Base-by-base conservation (phyloP, 1,140 invertebrate species). In the Brachionus angularis region DNA sequence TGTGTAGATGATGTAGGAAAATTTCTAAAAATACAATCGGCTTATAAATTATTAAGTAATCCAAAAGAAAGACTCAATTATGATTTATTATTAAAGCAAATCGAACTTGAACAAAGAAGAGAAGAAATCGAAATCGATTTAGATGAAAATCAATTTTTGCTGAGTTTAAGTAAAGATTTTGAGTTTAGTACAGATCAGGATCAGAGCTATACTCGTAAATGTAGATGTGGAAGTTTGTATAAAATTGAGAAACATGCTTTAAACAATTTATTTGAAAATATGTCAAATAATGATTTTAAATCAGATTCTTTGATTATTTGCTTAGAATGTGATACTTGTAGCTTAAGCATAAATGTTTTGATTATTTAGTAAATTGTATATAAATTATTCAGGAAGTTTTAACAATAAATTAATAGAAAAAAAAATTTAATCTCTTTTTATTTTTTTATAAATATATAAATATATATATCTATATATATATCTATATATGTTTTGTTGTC, bases 121-220 rank as follows among this genome's bases (percentile, higher is more conserved):
- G n/a, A 16, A 7, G 21, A 55, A 18, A 18, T 34, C 2, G 25
- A 53, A 34, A 42, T 14, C 14, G 39, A 42, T 14, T 12, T 12
- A 25, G 21, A n/a, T 39, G 53, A 58, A 39, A 33, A 39, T 25
- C 3, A 39, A 12, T 58, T 58, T 58, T 33, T 58, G 4, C 25
- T 39, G 39, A 58, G 53, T 36, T 25, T 58, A 27, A 58, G 39
- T 39, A 58, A 58, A 58, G 53, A 58, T 39, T 58, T 58, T 33
- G 53, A 58, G n/a, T 39, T 39, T 58, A 34, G 39, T 23, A 23
- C 18, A 8, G 23, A 58, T 21, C 39, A 31, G 12, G 27, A 36
- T 23, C 33, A 39, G 31, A n/a, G n/a, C n/a, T 58, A 39, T 23
- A 58, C 14, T 1, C n/a, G 53, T 7, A 39, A 7, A 23, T 58